Evolutionary conservation across 2,113 vertebrate genomes (phyloP), one percentile per base, ranked within the genome.

Genomic region (Sinocyclocheilus grahami): DNA sequence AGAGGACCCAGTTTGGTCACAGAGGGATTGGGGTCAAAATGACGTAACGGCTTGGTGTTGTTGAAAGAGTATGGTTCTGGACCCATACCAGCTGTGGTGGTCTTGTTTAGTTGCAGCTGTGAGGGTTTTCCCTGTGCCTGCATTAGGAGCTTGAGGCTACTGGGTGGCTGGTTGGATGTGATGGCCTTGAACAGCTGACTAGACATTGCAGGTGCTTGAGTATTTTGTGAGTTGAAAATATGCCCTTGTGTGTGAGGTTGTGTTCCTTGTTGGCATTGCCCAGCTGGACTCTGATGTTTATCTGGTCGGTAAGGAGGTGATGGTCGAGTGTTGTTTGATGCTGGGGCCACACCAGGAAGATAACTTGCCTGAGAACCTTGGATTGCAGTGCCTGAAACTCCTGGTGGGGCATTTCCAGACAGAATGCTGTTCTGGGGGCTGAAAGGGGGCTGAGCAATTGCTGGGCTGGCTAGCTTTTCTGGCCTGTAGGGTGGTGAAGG

Each of bases 31-130:
- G 96, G 95, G 86, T 93, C 92, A 74, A 96, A 97, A 89, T 97
- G 96, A 60, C 96, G 95, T 86, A 97, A 93, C 0, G 96, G 96
- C 90, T 96, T 97, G 90, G 96, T 97, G 92, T 96, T 95, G 91
- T 89, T 94, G 86, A 96, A 96, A 30, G 94, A 95, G 87, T 95
- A 96, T 39, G 95, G 88, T 96, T 96, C 39, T 93, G 93, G 86
- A 82, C 91, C 82, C 92, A 90, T 72, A 85, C 92, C 92, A 60
- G 86, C 92, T 63, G 92, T 87, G 85, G 94, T 87, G 87, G 90
- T 69, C 88, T 91, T 85, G 91, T n/a, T 85, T 9, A 87, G 63
- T 37, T 90, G 90, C 82, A 90, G 77, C 76, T 92, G 88, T 11
- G 79, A 58, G 33, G 87, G 37, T 51, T 89, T 88, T 67, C 88